Evolutionary conservation across 2,888 invertebrate genomes (phyloP), one percentile per base, ranked within the genome.

Genomic region (Dasysyrphus tricinctus): DNA sequence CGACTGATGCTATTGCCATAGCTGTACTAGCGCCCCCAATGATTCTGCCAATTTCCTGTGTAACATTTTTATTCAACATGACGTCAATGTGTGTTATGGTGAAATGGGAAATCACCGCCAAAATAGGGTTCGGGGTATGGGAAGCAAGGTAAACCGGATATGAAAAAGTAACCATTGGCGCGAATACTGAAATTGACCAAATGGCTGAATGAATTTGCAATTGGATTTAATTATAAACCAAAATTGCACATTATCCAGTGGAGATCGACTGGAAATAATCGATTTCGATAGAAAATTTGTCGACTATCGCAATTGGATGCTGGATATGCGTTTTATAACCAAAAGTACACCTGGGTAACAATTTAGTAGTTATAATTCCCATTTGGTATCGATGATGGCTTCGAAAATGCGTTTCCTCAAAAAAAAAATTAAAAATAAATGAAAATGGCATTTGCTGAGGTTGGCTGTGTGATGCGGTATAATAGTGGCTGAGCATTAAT

Each of bases 201-300:
- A 82, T 74, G 81, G 57, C 82, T 59, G 78, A 79, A 79, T 82
- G 81, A 86, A 86, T 86, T 82, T 65, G 78, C 75, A 79, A 82
- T 86, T 79, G 65, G 44, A 86, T 82, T 86, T 86, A 78, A 86
- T 86, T 86, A 86, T 82, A 86, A 82, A 78, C 82, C 82, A 72
- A 86, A 86, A 86, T 82, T 86, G 82, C 78, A 86, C 75, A 86
- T 86, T 86, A 86, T 82, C 78, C 78, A 57, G 57, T 74, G 69
- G 19, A 77, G 74, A 86, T 78, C 82, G 81, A 81, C 34, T 59
- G 86, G 86, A 86, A 85, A 73, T 77, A 85, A 81, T 85, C 76
- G 76, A 86, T 81, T 73, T 78, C 16, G 49, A 86, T 75, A 49
- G 75, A 59, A 65, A 65, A 75, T 84, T 80, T 63, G 70, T 69